Base-by-base conservation (phyloP, 2,797 vertebrate species). In the Manis crassicaudata region DNA sequence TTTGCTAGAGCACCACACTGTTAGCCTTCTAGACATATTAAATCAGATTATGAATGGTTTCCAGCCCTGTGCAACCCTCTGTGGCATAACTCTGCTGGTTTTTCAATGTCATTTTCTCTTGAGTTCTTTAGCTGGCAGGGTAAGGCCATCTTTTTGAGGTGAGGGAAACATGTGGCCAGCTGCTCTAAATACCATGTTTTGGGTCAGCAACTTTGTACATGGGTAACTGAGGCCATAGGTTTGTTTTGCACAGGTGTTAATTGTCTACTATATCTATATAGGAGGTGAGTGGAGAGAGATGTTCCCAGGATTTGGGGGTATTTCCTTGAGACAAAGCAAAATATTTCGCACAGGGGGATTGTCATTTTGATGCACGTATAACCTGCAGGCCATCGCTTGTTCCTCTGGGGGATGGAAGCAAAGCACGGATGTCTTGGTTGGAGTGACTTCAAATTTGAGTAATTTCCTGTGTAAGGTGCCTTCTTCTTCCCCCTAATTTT, bases 1-100 rank as follows among this genome's bases (percentile, higher is more conserved):
- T n/a, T 82, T 35, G 29, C 77, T 88, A 29, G 5, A 21, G 43
- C 7, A 82, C 70, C 58, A 29, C 40, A 23, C 21, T 50, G 18
- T 60, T 72, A 65, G 54, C 37, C 27, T 88, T 80, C 32, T 20
- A 87, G 35, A 92, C 81, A 79, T 25, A 67, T 13, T 65, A 77
- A 81, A 75, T 93, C 86, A 79, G 60, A 84, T 65, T 84, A 83
- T 63, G 27, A 95, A 79, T 54, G 40, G 29, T 43, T 92, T n/a
- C 29, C 25, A 76, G 65, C 43, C 35, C 70, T 72, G 25, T 89
- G 32, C n/a, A 89, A 6, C 23, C n/a, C 32, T 86, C 54, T 18
- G 37, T 20, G 25, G 63, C n/a, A 40, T 85, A 65, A 52, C 60
- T 67, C 7, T 27, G 29, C 56, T 62, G 54, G 40, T 5, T 80